Conservation (phyloP, 2,113 vertebrate genomes). For the Pelmatolapia mariae region DNA sequence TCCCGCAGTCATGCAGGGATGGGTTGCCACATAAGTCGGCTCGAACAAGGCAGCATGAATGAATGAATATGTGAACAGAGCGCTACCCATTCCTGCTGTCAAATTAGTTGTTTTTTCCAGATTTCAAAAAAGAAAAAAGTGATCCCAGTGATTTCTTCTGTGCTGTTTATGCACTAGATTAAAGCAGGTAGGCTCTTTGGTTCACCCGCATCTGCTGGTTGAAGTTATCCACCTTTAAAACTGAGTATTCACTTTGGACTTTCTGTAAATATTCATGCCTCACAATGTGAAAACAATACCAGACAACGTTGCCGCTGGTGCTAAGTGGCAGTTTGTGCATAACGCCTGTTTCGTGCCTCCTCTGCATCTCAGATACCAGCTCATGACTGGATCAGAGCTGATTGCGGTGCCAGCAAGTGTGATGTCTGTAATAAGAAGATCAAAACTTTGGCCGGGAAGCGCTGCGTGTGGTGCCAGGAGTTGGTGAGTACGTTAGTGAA, state of each 20-base stretch:
- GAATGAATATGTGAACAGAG: not conserved
- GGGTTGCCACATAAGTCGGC: not conserved
- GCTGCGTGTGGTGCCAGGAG: constrained; percentile 87
- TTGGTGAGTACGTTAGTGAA: constrained; percentile 65
- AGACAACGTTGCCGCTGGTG: not conserved
- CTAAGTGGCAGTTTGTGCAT: not conserved
- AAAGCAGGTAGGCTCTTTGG: not conserved
- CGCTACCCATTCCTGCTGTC: not conserved
- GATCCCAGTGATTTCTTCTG: not conserved
- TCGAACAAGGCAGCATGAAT: not conserved
- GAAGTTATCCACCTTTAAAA: not conserved
- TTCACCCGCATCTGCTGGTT: not conserved
- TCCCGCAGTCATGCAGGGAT: not conserved
- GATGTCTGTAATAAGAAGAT: constrained; percentile 86
- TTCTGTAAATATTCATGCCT: not conserved
- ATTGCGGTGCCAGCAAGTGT: constrained; percentile 79
- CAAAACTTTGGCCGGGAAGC: constrained; percentile 78
- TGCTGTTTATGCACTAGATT: not conserved
- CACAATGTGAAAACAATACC: not conserved
- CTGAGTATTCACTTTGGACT: not conserved
- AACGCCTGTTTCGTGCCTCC: not conserved
- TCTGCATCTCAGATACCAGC: constrained; percentile 64
- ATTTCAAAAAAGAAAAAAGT: not conserved
- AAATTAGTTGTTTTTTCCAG: not conserved
- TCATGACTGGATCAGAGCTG: constrained; percentile 83